A percentile compares a stretch with the other conserved stretches of the same genome.
These are phyloP conservation scores for Equus przewalskii DNA, from an alignment of 2,113 vertebrate species.

Conservation along the genomic window DNA sequence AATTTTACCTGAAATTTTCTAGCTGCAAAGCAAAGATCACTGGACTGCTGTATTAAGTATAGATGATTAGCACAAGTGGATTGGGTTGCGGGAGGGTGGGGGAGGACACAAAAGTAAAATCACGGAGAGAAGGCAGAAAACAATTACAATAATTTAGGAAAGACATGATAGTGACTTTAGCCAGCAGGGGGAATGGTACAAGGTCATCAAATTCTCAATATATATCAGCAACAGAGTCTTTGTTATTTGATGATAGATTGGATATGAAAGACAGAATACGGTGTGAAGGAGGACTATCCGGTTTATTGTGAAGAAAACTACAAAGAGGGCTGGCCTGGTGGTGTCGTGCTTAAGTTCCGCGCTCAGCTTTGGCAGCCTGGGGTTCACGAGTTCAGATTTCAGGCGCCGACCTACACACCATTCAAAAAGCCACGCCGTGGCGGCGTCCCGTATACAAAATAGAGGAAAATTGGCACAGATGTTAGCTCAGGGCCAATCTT, in stretches of 20 bases:
- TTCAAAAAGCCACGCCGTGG: too few relatives aligned
- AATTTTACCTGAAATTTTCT: neutral
- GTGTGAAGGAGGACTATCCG: neutral
- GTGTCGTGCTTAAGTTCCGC: too few relatives aligned
- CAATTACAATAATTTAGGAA: neutral
- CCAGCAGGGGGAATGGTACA: neutral
- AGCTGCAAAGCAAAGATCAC: neutral
- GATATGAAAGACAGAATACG: neutral
- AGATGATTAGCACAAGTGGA: neutral
- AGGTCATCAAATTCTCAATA: neutral
- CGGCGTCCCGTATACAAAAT: too few relatives aligned
- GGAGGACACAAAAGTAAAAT: neutral
- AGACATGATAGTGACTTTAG: neutral
- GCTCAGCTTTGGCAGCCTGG: too few relatives aligned
- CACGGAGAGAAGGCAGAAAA: neutral
- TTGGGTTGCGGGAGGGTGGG: too few relatives aligned
- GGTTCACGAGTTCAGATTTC: too few relatives aligned
- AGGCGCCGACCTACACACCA: too few relatives aligned
- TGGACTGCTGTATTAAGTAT: neutral
- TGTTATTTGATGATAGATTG: neutral
- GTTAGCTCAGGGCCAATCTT: too few relatives aligned
- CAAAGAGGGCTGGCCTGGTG: too few relatives aligned
- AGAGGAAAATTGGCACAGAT: too few relatives aligned
- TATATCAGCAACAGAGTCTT: neutral
- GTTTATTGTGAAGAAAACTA: neutral